phyloP scores from a whole-genome alignment of 2,797 vertebrate species.

The Molossus molossus region DNA sequence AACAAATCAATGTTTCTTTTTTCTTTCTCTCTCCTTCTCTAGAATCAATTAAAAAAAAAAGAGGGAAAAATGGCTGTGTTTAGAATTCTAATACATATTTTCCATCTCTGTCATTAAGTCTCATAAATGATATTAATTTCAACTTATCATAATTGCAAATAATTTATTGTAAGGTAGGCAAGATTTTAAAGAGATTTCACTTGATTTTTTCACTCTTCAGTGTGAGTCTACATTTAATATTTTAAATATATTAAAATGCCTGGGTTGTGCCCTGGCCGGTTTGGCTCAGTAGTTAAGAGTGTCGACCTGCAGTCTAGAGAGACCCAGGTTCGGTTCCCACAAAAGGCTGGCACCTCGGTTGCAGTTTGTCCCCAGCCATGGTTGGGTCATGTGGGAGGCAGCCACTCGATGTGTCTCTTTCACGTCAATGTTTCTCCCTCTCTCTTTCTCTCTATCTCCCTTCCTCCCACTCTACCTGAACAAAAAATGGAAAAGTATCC shows the following conservation, averaged over 20 bases:
- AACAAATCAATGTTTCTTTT: neutral
- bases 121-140: constrained; percentile 25
- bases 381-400: too few species aligned
- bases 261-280: neutral
- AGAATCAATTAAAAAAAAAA: neutral
- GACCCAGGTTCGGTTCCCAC: too few species aligned
- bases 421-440: too few species aligned
- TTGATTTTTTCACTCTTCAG: constrained; percentile 15
- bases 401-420: too few species aligned
- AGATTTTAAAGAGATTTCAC: constrained; percentile 59
- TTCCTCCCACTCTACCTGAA: too few species aligned
- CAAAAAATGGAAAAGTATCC: too few species aligned
- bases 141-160: constrained; percentile 50
- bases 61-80: neutral
- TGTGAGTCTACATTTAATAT: constrained; percentile 28
- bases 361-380: too few species aligned
- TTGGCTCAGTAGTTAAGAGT: too few species aligned
- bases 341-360: too few species aligned
- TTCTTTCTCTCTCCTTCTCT: neutral
- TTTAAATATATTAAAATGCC: constrained; percentile 61
- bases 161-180: constrained; percentile 42
- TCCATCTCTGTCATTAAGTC: neutral
- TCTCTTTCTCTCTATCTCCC: too few species aligned
- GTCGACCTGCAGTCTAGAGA: too few species aligned
- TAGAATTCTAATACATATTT: constrained; percentile 31